A percentile compares a stretch with the other conserved stretches of the same genome.
phyloP scores from a whole-genome alignment of 2,113 vertebrate species.

The Lagopus muta region DNA sequence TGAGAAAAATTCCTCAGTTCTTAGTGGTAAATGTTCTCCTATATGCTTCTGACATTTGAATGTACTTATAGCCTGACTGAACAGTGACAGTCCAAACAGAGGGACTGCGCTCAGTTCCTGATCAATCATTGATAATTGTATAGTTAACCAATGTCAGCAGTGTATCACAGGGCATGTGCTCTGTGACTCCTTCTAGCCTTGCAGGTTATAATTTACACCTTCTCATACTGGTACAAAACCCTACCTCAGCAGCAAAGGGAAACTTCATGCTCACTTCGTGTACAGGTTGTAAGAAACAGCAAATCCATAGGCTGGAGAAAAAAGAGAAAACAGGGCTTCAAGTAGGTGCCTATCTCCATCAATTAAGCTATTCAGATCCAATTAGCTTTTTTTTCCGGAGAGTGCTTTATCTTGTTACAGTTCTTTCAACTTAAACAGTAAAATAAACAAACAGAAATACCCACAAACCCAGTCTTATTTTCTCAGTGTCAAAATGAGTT shows the following conservation, averaged over 20 bases:
- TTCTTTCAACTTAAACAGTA: conserved; percentile 10
- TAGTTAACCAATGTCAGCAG: background rate
- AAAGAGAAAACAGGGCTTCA: background rate
- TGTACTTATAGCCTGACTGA: background rate
- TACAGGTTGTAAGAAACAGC: no score
- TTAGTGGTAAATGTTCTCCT: background rate
- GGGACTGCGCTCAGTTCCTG: background rate
- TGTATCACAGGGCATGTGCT: background rate
- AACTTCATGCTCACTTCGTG: background rate
- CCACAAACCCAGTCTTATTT: background rate
- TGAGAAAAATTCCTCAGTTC: background rate
- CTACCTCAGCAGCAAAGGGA: background rate
- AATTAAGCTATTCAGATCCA: conserved; percentile 31
- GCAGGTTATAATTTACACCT: background rate
- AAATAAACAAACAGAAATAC: conserved; percentile 1
- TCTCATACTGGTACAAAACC: background rate
- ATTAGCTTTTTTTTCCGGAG: conserved; percentile 7
- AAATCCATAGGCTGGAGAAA: background rate
- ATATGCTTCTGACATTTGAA: background rate
- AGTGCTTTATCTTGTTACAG: background rate
- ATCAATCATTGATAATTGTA: background rate
- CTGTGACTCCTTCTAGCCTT: background rate
- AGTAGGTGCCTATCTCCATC: background rate
- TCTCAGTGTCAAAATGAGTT: background rate
- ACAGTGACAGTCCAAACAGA: background rate